Evolutionary conservation across 1,140 invertebrate species (phyloP).

Genomic region (Euura lappo): DNA sequence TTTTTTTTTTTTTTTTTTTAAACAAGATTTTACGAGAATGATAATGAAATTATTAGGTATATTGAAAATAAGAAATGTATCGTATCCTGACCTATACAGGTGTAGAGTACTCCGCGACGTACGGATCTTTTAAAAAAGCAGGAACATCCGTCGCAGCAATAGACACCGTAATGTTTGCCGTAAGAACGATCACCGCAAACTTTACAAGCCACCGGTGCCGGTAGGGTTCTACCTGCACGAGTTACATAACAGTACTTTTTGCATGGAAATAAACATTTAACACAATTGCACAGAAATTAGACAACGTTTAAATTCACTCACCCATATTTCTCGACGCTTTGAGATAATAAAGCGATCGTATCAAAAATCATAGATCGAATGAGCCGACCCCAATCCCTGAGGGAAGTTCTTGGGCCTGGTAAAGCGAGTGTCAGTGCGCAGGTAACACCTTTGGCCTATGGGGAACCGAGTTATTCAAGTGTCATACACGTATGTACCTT

Average conservation of each 20-base stretch:
- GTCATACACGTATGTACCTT: too few species aligned
- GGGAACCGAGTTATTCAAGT: not conserved
- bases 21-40: too few species aligned
- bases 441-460: not conserved
- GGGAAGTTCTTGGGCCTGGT: not conserved
- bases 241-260: too few species aligned
- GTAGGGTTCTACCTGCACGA: constrained; percentile 68
- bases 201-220: constrained; percentile 71
- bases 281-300: too few species aligned
- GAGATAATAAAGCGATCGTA: not conserved
- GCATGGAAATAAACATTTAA: too few species aligned
- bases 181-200: constrained; percentile 88
- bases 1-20: not conserved
- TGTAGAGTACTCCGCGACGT: constrained; percentile 71
- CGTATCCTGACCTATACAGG: constrained; percentile 73
- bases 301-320: not conserved
- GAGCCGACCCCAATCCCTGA: not conserved
- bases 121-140: constrained; percentile 89
- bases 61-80: too few species aligned
- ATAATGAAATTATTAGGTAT: too few species aligned
- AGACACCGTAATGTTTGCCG: constrained; percentile 87
- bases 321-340: not conserved
- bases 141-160: constrained; percentile 87
- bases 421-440: not conserved
- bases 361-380: not conserved